Conservation (phyloP, 1,140 invertebrate genomes). For the Drosophila melanica region DNA sequence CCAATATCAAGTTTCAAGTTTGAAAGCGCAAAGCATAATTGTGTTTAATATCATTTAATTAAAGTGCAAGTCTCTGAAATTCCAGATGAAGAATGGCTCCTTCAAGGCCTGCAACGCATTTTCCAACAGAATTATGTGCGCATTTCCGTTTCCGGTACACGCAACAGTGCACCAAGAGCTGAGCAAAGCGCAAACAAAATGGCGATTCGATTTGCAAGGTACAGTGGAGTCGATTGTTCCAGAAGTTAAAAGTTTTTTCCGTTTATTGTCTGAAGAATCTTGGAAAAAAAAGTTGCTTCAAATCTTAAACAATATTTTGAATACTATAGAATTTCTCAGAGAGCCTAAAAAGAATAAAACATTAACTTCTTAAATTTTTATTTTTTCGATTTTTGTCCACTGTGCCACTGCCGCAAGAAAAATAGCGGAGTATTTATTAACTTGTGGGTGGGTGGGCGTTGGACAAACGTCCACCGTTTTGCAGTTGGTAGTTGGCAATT, state of each 20-base stretch:
- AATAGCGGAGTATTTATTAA: constrained; percentile 49
- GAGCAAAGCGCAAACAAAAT: constrained; percentile 44
- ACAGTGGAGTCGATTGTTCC: constrained; percentile 23
- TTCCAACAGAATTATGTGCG: constrained; percentile 70
- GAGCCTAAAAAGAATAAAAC: neutral
- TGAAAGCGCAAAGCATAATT: constrained; percentile 40
- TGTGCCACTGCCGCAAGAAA: constrained; percentile 23
- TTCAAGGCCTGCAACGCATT: constrained; percentile 33
- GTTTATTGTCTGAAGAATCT: too few relatives aligned
- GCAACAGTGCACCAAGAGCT: constrained; percentile 48
- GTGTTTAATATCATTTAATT: constrained; percentile 74
- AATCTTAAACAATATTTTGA: too few relatives aligned
- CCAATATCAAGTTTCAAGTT: neutral
- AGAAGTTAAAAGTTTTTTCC: too few relatives aligned
- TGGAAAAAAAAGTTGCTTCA: too few relatives aligned
- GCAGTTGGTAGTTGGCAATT: constrained; percentile 46
- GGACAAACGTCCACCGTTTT: constrained; percentile 23
- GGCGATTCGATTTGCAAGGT: constrained; percentile 38
- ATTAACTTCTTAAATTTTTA: neutral
- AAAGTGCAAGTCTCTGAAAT: constrained; percentile 45
- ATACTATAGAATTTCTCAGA: too few relatives aligned
- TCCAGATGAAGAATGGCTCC: neutral
- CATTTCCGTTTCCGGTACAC: constrained; percentile 70
- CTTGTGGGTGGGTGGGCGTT: constrained; percentile 18
- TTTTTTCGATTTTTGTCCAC: constrained; percentile 1